Conservation (phyloP, 1,140 invertebrate genomes). For the Galleria mellonella region DNA sequence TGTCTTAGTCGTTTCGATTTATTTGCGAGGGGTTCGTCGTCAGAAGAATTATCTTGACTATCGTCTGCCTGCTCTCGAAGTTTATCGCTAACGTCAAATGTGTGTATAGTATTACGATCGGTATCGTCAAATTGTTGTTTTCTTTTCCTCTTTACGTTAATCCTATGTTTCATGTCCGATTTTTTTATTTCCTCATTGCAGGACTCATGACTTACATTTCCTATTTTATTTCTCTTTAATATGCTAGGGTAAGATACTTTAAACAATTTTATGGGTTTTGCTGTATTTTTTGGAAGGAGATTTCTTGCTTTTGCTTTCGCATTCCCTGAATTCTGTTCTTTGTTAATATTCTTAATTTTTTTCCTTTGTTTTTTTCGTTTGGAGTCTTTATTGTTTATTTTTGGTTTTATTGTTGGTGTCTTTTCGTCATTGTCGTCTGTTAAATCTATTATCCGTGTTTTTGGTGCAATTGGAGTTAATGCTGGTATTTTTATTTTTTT, state of each 20-base stretch:
- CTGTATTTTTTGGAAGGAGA: neutral
- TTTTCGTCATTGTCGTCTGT: constrained; percentile 5
- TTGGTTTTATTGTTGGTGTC: too few relatives aligned
- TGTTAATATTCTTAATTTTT: too few relatives aligned
- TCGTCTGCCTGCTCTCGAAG: neutral
- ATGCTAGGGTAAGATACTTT: neutral
- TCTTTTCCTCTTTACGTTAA: neutral
- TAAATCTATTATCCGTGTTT: constrained; percentile 6
- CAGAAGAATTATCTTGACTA: constrained; percentile 26
- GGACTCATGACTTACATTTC: neutral
- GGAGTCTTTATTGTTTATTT: too few relatives aligned
- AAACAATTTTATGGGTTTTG: constrained; percentile 11
- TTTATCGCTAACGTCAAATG: too few relatives aligned
- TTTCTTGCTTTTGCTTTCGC: too few relatives aligned
- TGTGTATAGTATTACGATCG: too few relatives aligned
- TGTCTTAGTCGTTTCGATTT: constrained; percentile 28
- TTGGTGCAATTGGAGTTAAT: neutral
- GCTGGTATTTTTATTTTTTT: constrained; percentile 7
- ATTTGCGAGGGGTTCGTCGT: constrained; percentile 52
- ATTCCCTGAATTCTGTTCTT: too few relatives aligned
- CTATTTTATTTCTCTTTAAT: neutral
- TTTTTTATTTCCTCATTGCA: too few relatives aligned
- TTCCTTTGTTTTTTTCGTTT: too few relatives aligned
- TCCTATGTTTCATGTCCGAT: too few relatives aligned
- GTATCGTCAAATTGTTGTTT: neutral